phyloP scores from a whole-genome alignment of 1,140 invertebrate species.

The Argopecten irradians region DNA sequence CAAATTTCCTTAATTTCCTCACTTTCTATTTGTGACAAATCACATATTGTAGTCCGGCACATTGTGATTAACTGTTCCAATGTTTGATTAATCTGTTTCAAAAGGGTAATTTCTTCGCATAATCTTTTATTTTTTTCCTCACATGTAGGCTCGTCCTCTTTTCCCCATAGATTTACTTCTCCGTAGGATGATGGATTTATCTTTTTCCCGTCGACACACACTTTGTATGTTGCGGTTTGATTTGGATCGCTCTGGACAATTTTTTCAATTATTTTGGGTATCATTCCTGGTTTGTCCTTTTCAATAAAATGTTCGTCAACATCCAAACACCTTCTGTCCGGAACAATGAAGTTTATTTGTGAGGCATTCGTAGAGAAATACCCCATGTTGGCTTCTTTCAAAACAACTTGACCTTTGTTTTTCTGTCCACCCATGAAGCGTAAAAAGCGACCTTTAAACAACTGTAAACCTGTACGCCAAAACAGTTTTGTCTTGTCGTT shows the following conservation, averaged over 20 bases:
- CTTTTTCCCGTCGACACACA: constrained; percentile 45
- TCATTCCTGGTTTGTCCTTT: constrained; percentile 26
- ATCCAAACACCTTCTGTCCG: not conserved
- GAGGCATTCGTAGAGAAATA: not conserved
- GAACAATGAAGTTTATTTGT: not conserved
- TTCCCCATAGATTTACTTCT: constrained; percentile 42
- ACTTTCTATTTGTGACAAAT: no score
- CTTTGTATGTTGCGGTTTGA: no score
- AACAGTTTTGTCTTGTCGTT: not conserved
- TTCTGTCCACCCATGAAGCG: constrained; percentile 1
- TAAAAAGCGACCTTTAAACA: constrained; percentile 12
- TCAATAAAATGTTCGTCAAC: not conserved
- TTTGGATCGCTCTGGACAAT: not conserved
- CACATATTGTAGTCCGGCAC: no score
- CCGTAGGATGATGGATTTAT: constrained; percentile 37
- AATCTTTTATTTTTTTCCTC: constrained; percentile 25
- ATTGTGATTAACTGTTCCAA: no score
- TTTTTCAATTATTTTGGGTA: constrained; percentile 32
- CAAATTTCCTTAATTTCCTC: no score
- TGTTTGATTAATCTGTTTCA: no score
- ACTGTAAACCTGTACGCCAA: constrained; percentile 10
- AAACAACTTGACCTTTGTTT: not conserved
- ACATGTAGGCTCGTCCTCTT: constrained; percentile 37
- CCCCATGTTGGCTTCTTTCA: not conserved
- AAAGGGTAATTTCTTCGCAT: not conserved